These are phyloP conservation scores for Zelostemma sp. DNA, from an alignment of 1,140 invertebrate genomes.

Conservation along the genomic window DNA sequence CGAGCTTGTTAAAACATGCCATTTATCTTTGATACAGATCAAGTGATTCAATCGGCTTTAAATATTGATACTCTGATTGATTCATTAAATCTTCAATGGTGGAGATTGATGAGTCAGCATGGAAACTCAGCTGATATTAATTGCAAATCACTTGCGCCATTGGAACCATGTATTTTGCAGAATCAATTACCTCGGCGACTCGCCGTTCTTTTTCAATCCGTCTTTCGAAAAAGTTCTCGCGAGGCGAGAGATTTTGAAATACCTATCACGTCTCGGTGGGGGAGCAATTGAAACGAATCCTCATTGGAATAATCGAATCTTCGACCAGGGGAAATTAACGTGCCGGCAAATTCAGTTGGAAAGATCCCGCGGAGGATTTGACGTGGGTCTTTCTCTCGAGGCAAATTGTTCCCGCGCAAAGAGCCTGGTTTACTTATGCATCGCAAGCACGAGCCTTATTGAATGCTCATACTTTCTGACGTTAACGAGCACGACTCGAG, in stretches of 20 bases:
- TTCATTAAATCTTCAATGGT: slow-evolving; percentile 8
- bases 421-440: slow-evolving; percentile 55
- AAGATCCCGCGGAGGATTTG: not conserved
- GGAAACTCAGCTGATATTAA: slow-evolving; percentile 8
- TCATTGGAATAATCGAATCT: slow-evolving; percentile 1
- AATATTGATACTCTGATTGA: slow-evolving; percentile 10
- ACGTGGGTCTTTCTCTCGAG: not conserved
- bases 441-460: slow-evolving; percentile 43
- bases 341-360: not conserved
- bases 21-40: slow-evolving; percentile 4
- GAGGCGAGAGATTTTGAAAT: not conserved
- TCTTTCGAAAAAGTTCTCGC: not conserved
- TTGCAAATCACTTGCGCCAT: not conserved
- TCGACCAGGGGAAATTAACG: not conserved
- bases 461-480: slow-evolving; percentile 58
- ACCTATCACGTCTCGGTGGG: not conserved
- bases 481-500: slow-evolving; percentile 52
- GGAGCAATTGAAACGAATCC: not conserved
- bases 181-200: not conserved
- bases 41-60: slow-evolving; percentile 8
- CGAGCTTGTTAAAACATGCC: slow-evolving; percentile 5
- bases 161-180: not conserved
- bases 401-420: slow-evolving; percentile 4
- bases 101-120: slow-evolving; percentile 6
- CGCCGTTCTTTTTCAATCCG: too few relatives aligned